phyloP scores from a whole-genome alignment of 1,140 invertebrate genomes.

The Elymnias hypermnestra region DNA sequence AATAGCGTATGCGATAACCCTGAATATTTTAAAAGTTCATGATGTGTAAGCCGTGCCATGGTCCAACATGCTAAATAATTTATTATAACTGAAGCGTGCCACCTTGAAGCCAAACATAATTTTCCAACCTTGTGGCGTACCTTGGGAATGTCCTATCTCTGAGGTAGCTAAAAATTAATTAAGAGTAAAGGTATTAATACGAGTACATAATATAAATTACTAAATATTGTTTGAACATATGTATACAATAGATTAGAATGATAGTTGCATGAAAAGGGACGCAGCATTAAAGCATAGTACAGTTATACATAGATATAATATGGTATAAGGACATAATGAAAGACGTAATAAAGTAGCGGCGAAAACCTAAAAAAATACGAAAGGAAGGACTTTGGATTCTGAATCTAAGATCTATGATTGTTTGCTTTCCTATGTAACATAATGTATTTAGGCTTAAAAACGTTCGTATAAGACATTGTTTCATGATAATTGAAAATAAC shows the following conservation, averaged over 20 bases:
- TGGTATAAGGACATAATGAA: background rate
- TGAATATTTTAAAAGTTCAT: slow-evolving; percentile 6
- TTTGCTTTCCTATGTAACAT: too few species aligned
- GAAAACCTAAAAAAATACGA: too few species aligned
- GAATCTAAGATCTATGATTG: too few species aligned
- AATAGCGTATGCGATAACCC: slow-evolving; percentile 11
- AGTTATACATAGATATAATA: slow-evolving; percentile 14
- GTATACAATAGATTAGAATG: slow-evolving; percentile 7
- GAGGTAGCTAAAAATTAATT: slow-evolving; percentile 83
- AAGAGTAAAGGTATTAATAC: slow-evolving; percentile 23
- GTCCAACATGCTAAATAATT: slow-evolving; percentile 48
- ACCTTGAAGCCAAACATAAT: slow-evolving; percentile 56
- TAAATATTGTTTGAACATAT: background rate
- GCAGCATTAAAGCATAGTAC: slow-evolving; percentile 19
- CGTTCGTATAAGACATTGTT: too few species aligned
- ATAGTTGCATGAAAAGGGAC: slow-evolving; percentile 12
- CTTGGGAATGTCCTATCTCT: slow-evolving; percentile 93
- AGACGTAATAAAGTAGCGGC: background rate
- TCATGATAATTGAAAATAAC: too few species aligned
- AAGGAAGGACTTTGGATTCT: too few species aligned
- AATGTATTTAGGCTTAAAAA: too few species aligned
- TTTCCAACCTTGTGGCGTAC: slow-evolving; percentile 77
- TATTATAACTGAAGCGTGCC: slow-evolving; percentile 53
- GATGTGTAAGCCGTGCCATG: slow-evolving; percentile 57
- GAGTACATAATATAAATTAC: background rate